These are phyloP conservation scores for Psittacara wagleri DNA, from an alignment of 2,113 vertebrate genomes.

Conservation along the genomic window DNA sequence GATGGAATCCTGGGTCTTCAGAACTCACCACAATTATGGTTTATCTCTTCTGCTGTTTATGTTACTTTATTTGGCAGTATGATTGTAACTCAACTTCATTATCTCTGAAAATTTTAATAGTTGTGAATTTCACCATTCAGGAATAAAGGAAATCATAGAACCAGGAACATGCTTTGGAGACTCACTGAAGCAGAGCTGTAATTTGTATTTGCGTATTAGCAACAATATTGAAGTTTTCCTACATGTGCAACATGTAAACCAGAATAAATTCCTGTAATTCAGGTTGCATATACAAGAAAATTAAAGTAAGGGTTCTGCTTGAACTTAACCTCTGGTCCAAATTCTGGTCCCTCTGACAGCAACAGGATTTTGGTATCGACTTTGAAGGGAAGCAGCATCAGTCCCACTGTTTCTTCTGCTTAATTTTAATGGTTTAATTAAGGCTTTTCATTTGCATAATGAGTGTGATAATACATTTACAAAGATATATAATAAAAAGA, in stretches of 20 bases:
- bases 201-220: neutral
- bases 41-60: neutral
- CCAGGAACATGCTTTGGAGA: neutral
- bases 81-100: neutral
- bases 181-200: neutral
- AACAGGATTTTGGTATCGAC: neutral
- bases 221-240: neutral
- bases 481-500: conserved; percentile 40
- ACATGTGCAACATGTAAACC: accelerated
- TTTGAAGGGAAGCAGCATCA: neutral
- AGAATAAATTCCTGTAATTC: neutral
- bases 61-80: neutral
- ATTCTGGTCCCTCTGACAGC: neutral
- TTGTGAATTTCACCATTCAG: neutral
- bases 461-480: conserved; percentile 22
- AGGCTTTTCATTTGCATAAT: conserved; percentile 63
- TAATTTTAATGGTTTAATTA: conserved; percentile 65
- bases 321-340: neutral
- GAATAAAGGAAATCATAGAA: neutral
- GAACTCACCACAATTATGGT: neutral
- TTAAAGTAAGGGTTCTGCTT: neutral
- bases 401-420: neutral
- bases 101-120: neutral
- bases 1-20: neutral
- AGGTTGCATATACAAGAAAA: conserved; percentile 11